phyloP scores from a whole-genome alignment of 2,113 vertebrate genomes.

The Columba livia region DNA sequence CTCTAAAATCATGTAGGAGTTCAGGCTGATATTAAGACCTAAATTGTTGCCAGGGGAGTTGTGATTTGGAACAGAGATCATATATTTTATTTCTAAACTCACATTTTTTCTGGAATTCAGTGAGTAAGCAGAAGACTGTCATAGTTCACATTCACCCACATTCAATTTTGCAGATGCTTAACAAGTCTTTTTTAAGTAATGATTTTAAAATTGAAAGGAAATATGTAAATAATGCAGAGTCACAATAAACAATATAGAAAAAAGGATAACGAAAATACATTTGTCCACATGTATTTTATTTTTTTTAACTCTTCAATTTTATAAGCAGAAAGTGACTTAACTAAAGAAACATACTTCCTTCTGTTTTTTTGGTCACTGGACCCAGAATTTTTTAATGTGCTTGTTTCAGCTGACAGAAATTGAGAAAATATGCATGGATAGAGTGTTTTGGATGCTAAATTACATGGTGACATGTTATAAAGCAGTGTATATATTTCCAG shows the following conservation, averaged over 20 bases:
- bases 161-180: constrained; percentile 13
- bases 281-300: not conserved
- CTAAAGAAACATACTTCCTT: not conserved
- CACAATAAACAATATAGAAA: constrained; percentile 19
- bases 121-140: not conserved
- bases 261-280: not conserved
- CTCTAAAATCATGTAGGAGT: constrained; percentile 52
- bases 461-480: constrained; percentile 37
- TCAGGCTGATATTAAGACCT: constrained; percentile 49
- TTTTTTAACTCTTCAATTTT: not conserved
- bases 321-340: not conserved
- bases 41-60: constrained; percentile 17
- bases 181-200: constrained; percentile 19
- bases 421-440: constrained; percentile 22
- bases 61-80: constrained; percentile 48
- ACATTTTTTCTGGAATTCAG: not conserved
- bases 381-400: not conserved
- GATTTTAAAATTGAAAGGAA: constrained; percentile 22
- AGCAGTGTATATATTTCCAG: constrained; percentile 3
- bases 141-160: constrained; percentile 30
- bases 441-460: constrained; percentile 40
- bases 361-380: not conserved
- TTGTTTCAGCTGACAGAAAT: constrained; percentile 32
- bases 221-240: constrained; percentile 23
- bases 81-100: constrained; percentile 43